Evolutionary conservation across 2,113 vertebrate genomes (phyloP), one percentile per base, ranked within the genome.

Genomic region (Nothoprocta pentlandii): DNA sequence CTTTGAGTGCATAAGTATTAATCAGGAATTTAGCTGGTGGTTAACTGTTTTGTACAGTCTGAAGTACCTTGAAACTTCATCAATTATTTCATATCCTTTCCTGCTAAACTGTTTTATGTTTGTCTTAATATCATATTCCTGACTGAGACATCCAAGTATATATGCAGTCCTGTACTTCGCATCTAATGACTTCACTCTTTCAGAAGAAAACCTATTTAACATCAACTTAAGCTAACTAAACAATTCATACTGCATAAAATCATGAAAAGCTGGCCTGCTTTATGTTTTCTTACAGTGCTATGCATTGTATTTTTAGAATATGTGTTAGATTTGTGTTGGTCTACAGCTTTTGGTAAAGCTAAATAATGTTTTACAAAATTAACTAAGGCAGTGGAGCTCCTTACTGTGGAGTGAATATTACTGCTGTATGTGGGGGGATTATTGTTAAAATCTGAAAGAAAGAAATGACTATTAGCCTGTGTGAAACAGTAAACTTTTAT

Each of bases 291-390:
- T 73, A 63, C 12, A 36, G 46, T 79, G 41, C 47, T 92, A 54
- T 39, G 47, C 15, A 16, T 80, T 87, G 26, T 44, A 51, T 10
- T 2, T 46, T 90, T 90, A 89, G 46, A 80, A 26, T 84, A 42
- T 70, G 9, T 53, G 8, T 25, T 51, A 75, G 51, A 88, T 93
- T 95, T 93, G 73, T 87, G 56, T 58, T 64, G 54, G 17, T 69
- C 36, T 53, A 32, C 75, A 63, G 70, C 21, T 42, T 28, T 3
- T 25, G 74, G 34, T 73, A 76, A 92, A 78, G 51, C 80, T 59
- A 80, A 84, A 66, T 80, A 92, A 84, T 83, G 25, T 15, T 71
- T 95, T 95, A 25, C 25, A 70, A 10, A 68, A n/a, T 79, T 90
- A 90, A 73, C 91, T 61, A 56, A 42, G 34, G 62, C 22, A 84